phyloP scores from a whole-genome alignment of 2,888 invertebrate species.

The Prionchulus punctatus region DNA sequence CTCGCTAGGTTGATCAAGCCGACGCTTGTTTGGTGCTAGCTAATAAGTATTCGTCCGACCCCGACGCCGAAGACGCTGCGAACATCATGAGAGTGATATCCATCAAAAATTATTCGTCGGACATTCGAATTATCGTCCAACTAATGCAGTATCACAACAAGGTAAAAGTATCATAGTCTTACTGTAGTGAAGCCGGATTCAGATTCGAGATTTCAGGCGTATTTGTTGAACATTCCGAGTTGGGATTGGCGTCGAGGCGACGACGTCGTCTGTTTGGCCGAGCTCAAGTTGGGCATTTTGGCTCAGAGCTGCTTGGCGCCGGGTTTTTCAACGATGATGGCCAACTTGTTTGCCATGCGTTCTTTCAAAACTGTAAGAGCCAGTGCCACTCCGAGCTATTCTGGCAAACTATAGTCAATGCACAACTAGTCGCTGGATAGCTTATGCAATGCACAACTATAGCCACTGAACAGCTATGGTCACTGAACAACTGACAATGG shows the following conservation, averaged over 20 bases:
- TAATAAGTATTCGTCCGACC: conserved; percentile 99
- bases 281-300: conserved; percentile 91
- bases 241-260: conserved; percentile 99
- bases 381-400: too few species aligned
- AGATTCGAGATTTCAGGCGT: conserved; percentile 69
- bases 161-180: conserved; percentile 46
- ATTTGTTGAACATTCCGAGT: conserved; percentile 94
- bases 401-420: too few species aligned
- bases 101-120: conserved; percentile 98
- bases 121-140: conserved; percentile 98
- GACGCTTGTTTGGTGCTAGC: conserved; percentile 98
- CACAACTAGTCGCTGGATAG: too few species aligned
- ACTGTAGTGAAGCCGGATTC: too few species aligned
- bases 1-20: conserved; percentile 81
- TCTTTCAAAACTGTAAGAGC: conserved; percentile 33
- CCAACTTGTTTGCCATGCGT: conserved; percentile 95
- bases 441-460: too few species aligned
- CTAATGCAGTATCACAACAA: conserved; percentile 99
- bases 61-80: conserved; percentile 98
- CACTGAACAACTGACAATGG: too few species aligned
- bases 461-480: too few species aligned
- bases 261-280: conserved; percentile 91
- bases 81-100: conserved; percentile 99
- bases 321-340: conserved; percentile 98
- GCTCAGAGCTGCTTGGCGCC: conserved; percentile 96